Base-by-base conservation (phyloP, 2,113 vertebrate genomes). In the Pteropus alecto region DNA sequence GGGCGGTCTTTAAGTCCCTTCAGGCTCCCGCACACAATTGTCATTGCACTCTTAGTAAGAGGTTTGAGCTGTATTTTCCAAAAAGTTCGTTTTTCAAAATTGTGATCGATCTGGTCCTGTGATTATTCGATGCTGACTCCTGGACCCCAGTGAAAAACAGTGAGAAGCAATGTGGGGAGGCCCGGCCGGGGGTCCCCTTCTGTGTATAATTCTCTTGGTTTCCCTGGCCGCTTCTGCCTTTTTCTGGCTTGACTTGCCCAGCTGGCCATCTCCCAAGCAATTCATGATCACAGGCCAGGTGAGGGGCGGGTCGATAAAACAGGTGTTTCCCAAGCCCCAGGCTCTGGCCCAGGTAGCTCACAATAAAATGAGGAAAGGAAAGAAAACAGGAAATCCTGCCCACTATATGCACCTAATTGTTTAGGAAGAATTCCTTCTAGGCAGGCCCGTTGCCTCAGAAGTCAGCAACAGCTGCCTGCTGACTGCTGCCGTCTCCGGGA, bases 361-460 rank as follows among this genome's bases (percentile, higher is more conserved):
- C 87, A 97, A 88, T 90, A 96, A 97, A 95, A 90, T 43, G 90
- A 96, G 63, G 41, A 90, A 95, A 97, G 63, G 83, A 89, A 91
- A 93, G 51, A 92, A 96, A 97, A 96, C 87, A 96, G 96, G 95
- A 96, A 98, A 90, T 96, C 65, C 61, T 96, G 46, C 35, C 63
- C 68, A 87, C 7, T 68, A 3, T 12, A 54, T 83, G 13, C 26
- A 92, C 68, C 63, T 94, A 83, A 87, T 92, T 87, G 82, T 92
- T 95, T 35, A 56, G 81, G 81, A 95, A 94, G 54, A 95, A 95
- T 82, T 93, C 60, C 68, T 96, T 85, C 82, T 87, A 88, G 61
- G 82, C 60, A 58, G 26, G 38, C 33, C 28, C 0, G 7, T 78
- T 68, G 73, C 94, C 90, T 93, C 95, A 83, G 78, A 93, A 96